Evolutionary conservation across 2,113 vertebrate genomes (phyloP), one percentile per base, ranked within the genome.

Genomic region (Heteronetta atricapilla): DNA sequence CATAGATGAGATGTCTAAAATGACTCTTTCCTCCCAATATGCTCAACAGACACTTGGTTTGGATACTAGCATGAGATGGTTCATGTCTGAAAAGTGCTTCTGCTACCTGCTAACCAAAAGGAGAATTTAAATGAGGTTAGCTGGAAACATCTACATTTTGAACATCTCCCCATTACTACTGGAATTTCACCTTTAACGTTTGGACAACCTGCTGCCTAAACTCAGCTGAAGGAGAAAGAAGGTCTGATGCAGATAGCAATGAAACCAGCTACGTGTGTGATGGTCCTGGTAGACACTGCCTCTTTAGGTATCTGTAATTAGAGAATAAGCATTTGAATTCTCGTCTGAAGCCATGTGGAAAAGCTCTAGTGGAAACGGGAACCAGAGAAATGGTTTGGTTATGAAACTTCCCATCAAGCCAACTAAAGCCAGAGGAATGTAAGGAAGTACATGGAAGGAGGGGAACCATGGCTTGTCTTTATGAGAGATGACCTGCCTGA

Each of bases 391-490:
- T 4, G 34, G 16, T 50, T 73, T 28, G 44, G 73, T 20, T 23
- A 25, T 0, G 2, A 77, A 25, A 60, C 44, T 90, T 74, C 20
- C 0, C 1, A 13, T 4, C 5, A 7, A 76, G 33, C 10, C 48
- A 73, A 8, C n/a, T 86, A 53, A 60, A 89, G 38, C 13, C 34
- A 53, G 44, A 11, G 38, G 17, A 70, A 53, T 64, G 34, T 46
- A 33, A 55, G 40, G 55, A 56, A 50, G 3, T 56, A 56, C 10
- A 52, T 12, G 12, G 48, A 62, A 73, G 78, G 78, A 34, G 46
- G 38, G 4, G 48, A 69, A 59, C 28, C 0, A 0, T 17, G 78
- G 13, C 52, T 34, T 38, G 23, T 22, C 23, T 79, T 85, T 29
- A 28, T 40, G 48, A 74, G 53, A 40, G 8, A 55, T 3, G 23